Evolutionary conservation across 1,140 invertebrate species (phyloP).

Genomic region (Drosophila sulfurigaster): DNA sequence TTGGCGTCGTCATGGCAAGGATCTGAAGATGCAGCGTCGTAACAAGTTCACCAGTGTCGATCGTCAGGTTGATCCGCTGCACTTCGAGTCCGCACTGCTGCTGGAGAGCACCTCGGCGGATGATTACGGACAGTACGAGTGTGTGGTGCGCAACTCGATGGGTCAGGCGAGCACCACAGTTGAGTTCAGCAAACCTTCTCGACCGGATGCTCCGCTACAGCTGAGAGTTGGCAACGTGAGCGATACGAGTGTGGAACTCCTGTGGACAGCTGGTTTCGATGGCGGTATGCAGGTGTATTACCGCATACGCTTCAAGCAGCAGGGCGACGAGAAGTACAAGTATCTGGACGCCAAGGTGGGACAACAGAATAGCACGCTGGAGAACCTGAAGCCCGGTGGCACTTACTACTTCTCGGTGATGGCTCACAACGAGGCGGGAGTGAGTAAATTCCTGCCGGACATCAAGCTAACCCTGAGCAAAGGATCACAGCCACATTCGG

Average conservation of each 20-base stretch:
- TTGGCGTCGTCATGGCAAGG: constrained; percentile 90
- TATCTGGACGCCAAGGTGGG: constrained; percentile 92
- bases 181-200: constrained; percentile 92
- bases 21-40: constrained; percentile 73
- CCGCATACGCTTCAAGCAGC: constrained; percentile 88
- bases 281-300: constrained; percentile 94
- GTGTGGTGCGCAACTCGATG: constrained; percentile 94
- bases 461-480: constrained; percentile 88
- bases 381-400: constrained; percentile 91
- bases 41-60: constrained; percentile 73
- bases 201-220: constrained; percentile 92
- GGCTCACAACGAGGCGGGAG: constrained; percentile 93
- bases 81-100: constrained; percentile 91
- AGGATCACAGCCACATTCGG: constrained; percentile 87
- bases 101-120: constrained; percentile 91
- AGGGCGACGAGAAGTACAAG: constrained; percentile 87
- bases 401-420: constrained; percentile 95
- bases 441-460: constrained; percentile 92
- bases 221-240: constrained; percentile 93
- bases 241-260: constrained; percentile 91
- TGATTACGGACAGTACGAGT: constrained; percentile 96
- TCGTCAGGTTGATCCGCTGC: constrained; percentile 85
- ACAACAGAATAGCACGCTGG: constrained; percentile 88
- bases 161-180: constrained; percentile 92
- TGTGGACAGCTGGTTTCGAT: constrained; percentile 97